phyloP scores from a whole-genome alignment of 2,797 vertebrate genomes.

The Paedocypris micromegethes region DNA sequence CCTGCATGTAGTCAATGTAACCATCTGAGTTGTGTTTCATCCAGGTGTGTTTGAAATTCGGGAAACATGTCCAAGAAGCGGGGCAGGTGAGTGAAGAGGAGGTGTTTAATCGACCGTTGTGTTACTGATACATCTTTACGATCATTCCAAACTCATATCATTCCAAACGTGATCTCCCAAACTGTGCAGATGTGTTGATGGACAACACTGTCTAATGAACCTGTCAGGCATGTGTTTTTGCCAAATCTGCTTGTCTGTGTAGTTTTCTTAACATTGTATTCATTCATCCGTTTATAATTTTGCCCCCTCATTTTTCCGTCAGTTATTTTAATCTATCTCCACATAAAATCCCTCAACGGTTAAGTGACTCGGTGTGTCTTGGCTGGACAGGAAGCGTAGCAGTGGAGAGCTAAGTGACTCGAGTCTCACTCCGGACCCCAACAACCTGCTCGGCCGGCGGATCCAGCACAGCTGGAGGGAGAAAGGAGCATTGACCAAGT shows the following conservation, averaged over 20 bases:
- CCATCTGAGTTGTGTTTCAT: constrained; percentile 49
- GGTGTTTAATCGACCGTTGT: not conserved
- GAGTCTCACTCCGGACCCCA: constrained; percentile 68
- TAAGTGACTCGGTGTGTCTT: not conserved
- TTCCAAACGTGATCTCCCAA: no score
- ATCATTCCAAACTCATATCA: no score
- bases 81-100: constrained; percentile 67
- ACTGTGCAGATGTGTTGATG: no score
- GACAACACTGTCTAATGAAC: no score
- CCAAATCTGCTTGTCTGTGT: no score
- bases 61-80: constrained; percentile 82
- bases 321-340: no score
- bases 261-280: no score
- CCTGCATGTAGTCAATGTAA: constrained; percentile 10
- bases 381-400: constrained; percentile 70
- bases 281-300: no score
- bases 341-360: no score
- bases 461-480: constrained; percentile 79
- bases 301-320: no score
- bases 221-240: no score
- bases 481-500: constrained; percentile 74
- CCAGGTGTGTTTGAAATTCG: constrained; percentile 67
- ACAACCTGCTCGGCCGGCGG: constrained; percentile 71
- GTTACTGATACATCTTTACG: no score
- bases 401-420: constrained; percentile 73